A percentile compares a stretch with the other conserved stretches of the same genome.
These are phyloP conservation scores for Telmatherina bonti DNA, from an alignment of 2,797 vertebrate species.

Conservation along the genomic window DNA sequence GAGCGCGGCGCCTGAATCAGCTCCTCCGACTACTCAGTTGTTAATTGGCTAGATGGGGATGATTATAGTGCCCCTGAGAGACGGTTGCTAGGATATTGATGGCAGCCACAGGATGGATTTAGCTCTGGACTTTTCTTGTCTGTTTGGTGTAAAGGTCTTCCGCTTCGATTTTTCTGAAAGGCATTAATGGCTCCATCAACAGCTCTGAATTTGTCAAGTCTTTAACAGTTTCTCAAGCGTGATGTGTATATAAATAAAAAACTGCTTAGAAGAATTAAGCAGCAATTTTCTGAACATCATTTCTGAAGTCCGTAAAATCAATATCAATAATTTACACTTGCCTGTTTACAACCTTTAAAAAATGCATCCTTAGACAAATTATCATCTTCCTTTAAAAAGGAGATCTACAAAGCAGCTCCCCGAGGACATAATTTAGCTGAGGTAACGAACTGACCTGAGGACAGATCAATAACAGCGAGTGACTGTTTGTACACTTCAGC, in stretches of 20 bases:
- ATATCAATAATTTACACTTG: slow-evolving; percentile 41
- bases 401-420: slow-evolving; percentile 50
- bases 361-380: slow-evolving; percentile 39
- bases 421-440: slow-evolving; percentile 54
- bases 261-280: slow-evolving; percentile 7
- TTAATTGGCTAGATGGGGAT: slow-evolving; percentile 72
- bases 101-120: slow-evolving; percentile 41
- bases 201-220: slow-evolving; percentile 1
- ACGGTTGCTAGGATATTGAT: slow-evolving; percentile 73
- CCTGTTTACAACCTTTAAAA: slow-evolving; percentile 14
- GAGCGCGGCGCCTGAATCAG: slow-evolving; percentile 21
- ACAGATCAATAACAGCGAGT: slow-evolving; percentile 63
- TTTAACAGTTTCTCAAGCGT: not conserved
- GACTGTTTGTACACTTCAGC: slow-evolving; percentile 54
- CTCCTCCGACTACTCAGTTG: slow-evolving; percentile 32
- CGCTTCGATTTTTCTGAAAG: slow-evolving; percentile 40
- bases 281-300: not conserved
- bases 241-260: not conserved
- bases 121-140: slow-evolving; percentile 32
- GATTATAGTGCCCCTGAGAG: slow-evolving; percentile 65
- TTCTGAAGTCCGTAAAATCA: slow-evolving; percentile 17
- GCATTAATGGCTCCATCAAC: not conserved
- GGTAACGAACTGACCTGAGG: slow-evolving; percentile 56
- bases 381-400: slow-evolving; percentile 49
- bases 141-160: slow-evolving; percentile 50